Percentiles rank a stretch among this genome's conserved stretches.
phyloP scores from a whole-genome alignment of 2,113 vertebrate genomes.

The Mustelus asterias region DNA sequence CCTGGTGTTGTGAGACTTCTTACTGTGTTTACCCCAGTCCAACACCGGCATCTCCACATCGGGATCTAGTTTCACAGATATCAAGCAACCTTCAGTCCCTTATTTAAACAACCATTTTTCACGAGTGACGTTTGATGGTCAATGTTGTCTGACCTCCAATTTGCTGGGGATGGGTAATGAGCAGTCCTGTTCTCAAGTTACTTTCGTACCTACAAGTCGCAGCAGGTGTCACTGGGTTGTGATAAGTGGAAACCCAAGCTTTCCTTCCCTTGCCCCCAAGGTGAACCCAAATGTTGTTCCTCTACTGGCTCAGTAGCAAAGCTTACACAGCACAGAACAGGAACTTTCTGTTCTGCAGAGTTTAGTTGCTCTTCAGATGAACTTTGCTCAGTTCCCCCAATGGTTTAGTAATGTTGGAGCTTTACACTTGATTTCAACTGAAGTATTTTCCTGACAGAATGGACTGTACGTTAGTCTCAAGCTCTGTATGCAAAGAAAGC shows the following conservation, averaged over 20 bases:
- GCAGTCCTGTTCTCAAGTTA: background rate
- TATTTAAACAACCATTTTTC: background rate
- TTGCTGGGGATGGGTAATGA: background rate
- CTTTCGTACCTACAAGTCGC: background rate
- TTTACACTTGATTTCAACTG: background rate
- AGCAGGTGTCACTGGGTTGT: background rate
- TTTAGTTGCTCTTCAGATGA: background rate
- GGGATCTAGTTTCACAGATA: background rate
- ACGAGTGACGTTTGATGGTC: background rate
- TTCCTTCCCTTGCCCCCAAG: background rate
- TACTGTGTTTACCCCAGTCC: no score
- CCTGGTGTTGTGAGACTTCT: no score
- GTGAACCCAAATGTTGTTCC: background rate
- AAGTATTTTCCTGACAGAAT: background rate
- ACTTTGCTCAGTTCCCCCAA: background rate
- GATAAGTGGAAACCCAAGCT: conserved; percentile 1
- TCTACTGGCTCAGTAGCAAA: background rate
- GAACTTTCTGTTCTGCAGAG: conserved; percentile 7
- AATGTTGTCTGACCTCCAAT: background rate
- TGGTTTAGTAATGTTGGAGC: background rate
- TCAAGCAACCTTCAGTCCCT: background rate
- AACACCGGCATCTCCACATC: no score
- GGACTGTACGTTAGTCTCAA: background rate
- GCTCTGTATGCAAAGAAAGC: background rate
- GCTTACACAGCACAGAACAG: background rate